Evolutionary conservation across 1,140 invertebrate species (phyloP).

Genomic region (Aphelenchoides fujianensis): DNA sequence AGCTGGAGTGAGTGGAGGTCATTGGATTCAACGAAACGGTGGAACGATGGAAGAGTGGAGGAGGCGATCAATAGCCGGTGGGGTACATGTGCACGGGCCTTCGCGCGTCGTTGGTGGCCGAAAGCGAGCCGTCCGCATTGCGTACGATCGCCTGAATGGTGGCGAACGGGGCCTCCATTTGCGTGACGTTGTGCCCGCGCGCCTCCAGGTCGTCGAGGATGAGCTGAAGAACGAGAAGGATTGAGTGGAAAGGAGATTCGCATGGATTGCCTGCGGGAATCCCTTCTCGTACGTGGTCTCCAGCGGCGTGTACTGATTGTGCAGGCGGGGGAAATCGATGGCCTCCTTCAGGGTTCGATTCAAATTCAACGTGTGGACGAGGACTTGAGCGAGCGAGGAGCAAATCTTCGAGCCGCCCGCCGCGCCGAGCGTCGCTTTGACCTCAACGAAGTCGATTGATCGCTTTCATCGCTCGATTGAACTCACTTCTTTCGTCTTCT

Average conservation of each 20-base stretch:
- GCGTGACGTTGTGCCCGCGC: conserved; percentile 42
- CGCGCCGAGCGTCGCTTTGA: conserved; percentile 74
- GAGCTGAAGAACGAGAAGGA: conserved; percentile 29
- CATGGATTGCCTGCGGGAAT: conserved; percentile 71
- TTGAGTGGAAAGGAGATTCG: no score
- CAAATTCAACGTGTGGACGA: conserved; percentile 78
- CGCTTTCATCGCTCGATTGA: conserved; percentile 17
- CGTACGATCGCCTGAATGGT: conserved; percentile 47
- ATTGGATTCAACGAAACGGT: neutral
- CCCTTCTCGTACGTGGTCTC: conserved; percentile 74
- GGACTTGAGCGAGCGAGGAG: conserved; percentile 74
- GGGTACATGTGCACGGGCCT: conserved; percentile 47
- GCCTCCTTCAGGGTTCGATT: conserved; percentile 79
- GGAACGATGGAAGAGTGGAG: no score
- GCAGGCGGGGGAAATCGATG: conserved; percentile 78
- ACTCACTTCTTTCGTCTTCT: conserved; percentile 68
- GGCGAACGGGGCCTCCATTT: conserved; percentile 30
- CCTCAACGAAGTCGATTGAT: conserved; percentile 27
- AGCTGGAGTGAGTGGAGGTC: neutral
- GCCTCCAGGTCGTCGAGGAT: conserved; percentile 26
- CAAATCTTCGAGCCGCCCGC: conserved; percentile 86
- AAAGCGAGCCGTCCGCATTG: conserved; percentile 24
- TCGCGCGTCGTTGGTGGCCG: conserved; percentile 40
- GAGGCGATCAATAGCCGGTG: no score
- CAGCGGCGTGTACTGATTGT: conserved; percentile 87